phyloP scores from a whole-genome alignment of 2,888 invertebrate species.

The Euplagia quadripunctaria region DNA sequence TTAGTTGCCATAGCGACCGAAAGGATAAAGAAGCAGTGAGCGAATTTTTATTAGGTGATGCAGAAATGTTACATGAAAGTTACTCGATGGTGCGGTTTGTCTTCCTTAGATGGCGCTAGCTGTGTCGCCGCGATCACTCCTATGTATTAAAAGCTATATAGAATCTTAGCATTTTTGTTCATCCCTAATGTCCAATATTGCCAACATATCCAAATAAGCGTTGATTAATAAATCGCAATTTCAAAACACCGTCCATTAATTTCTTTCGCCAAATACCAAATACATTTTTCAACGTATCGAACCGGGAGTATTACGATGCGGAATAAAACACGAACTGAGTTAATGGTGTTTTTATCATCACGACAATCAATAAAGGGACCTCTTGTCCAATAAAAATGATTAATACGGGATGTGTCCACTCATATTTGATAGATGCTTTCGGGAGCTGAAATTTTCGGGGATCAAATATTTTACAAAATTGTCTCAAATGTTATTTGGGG shows the following conservation, averaged over 20 bases:
- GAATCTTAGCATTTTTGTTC: neutral
- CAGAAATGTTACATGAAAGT: neutral
- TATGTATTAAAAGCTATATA: neutral
- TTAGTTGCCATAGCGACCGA: too few relatives aligned
- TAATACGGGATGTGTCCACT: conserved; percentile 71
- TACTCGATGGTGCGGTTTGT: neutral
- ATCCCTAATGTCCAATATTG: conserved; percentile 11
- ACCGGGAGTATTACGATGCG: conserved; percentile 48
- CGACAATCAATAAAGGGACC: conserved; percentile 73
- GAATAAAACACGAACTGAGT: conserved; percentile 56
- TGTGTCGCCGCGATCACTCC: neutral
- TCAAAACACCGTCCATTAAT: conserved; percentile 43
- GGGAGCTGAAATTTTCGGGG: conserved; percentile 35
- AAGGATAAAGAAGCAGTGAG: too few relatives aligned
- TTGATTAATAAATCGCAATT: conserved; percentile 36
- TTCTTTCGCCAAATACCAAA: conserved; percentile 33
- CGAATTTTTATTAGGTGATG: too few relatives aligned
- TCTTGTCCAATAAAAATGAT: conserved; percentile 79
- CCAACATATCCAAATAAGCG: conserved; percentile 22
- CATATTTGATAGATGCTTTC: conserved; percentile 67
- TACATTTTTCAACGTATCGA: conserved; percentile 44
- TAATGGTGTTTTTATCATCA: conserved; percentile 77
- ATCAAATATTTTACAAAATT: conserved; percentile 44
- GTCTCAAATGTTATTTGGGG: conserved; percentile 17
- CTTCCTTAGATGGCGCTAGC: neutral